A percentile compares a stretch with the other conserved stretches of the same genome.
Conservation (phyloP, 2,888 invertebrate genomes). For the Troides aeacus region DNA sequence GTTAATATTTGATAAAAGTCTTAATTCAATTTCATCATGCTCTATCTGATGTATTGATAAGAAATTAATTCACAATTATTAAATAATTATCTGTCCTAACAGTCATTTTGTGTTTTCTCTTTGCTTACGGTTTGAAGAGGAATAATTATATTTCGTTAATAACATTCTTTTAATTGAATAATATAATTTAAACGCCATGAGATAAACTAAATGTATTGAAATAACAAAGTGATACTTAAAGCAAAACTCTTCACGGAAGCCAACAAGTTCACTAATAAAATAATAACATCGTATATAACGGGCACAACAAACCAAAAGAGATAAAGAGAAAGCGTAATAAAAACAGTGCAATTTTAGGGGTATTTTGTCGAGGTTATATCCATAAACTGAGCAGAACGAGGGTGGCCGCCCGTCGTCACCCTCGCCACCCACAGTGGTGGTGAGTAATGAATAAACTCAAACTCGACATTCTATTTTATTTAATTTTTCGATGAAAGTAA, state of each 20-base stretch:
- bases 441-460: slow-evolving; percentile 79
- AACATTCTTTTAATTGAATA: not conserved
- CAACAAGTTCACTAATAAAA: slow-evolving; percentile 66
- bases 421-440: slow-evolving; percentile 52
- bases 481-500: slow-evolving; percentile 73
- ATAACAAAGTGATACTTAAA: slow-evolving; percentile 25
- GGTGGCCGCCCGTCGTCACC: slow-evolving; percentile 40
- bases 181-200: not conserved
- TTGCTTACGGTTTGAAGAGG: no score
- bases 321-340: slow-evolving; percentile 79
- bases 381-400: slow-evolving; percentile 69
- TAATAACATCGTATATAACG: slow-evolving; percentile 73
- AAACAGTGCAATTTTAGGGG: slow-evolving; percentile 80
- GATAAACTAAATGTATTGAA: not conserved
- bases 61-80: no score
- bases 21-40: not conserved
- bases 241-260: slow-evolving; percentile 29
- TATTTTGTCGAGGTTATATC: slow-evolving; percentile 81
- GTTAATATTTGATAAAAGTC: not conserved
- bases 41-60: no score
- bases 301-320: slow-evolving; percentile 75
- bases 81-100: no score
- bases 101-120: no score
- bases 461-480: slow-evolving; percentile 71
- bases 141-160: not conserved